These are phyloP conservation scores for Galerucella pusilla DNA, from an alignment of 2,888 invertebrate species.

Conservation along the genomic window DNA sequence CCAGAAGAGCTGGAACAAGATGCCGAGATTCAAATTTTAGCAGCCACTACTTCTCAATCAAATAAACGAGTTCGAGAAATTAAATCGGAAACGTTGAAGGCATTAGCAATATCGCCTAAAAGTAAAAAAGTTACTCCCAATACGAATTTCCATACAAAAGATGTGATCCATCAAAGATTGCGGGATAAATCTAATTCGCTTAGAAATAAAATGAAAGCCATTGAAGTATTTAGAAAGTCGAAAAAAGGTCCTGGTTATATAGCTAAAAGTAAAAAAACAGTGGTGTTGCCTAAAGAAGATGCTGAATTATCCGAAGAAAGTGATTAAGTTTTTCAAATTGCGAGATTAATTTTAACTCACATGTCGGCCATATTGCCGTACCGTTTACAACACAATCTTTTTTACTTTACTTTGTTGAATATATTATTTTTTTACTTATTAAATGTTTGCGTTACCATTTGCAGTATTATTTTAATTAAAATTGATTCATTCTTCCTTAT, in stretches of 20 bases:
- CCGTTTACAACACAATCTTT: no score
- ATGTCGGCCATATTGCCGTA: no score
- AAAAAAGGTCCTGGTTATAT: constrained; percentile 71
- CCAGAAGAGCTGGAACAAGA: constrained; percentile 49
- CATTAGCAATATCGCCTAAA: constrained; percentile 51
- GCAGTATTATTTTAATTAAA: background rate
- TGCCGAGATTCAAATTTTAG: constrained; percentile 55
- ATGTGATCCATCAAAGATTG: constrained; percentile 80
- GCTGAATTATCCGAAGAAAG: constrained; percentile 73
- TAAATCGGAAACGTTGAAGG: constrained; percentile 49
- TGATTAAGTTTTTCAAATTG: constrained; percentile 30
- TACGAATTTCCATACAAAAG: constrained; percentile 61
- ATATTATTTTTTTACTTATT: background rate
- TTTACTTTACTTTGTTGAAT: background rate
- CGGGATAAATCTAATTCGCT: constrained; percentile 73
- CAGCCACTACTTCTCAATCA: constrained; percentile 53
- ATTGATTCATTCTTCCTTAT: background rate
- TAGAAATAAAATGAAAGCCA: constrained; percentile 79
- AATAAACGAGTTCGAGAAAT: constrained; percentile 56
- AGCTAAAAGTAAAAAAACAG: constrained; percentile 64
- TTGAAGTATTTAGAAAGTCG: constrained; percentile 77
- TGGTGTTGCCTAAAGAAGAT: constrained; percentile 68
- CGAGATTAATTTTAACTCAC: background rate
- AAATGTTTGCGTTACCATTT: background rate
- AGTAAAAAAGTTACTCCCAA: constrained; percentile 36